These are phyloP conservation scores for Semibalanus balanoides DNA, from an alignment of 1,140 invertebrate species.

Conservation along the genomic window DNA sequence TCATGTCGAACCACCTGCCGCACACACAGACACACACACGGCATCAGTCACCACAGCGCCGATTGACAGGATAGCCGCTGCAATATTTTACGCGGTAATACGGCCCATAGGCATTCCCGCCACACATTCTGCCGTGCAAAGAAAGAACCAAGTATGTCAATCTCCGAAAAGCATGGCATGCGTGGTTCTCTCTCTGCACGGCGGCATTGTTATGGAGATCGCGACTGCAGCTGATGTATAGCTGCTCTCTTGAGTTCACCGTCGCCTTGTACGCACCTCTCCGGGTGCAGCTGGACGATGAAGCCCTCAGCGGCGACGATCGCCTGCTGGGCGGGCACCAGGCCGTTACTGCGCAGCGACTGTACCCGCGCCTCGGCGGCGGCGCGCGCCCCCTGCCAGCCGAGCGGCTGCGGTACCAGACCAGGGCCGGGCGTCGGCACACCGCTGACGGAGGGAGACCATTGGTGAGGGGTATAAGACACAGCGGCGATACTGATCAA, in stretches of 20 bases:
- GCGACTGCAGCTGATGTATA: too few species aligned
- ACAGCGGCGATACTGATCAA: conserved; percentile 27
- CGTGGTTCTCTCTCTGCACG: too few species aligned
- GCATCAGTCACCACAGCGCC: too few species aligned
- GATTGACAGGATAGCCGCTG: too few species aligned
- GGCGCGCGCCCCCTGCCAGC: conserved; percentile 55
- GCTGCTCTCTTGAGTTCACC: too few species aligned
- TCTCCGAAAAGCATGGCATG: too few species aligned
- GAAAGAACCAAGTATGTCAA: too few species aligned
- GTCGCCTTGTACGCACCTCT: too few species aligned
- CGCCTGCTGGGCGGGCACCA: conserved; percentile 44
- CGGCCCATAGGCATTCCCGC: too few species aligned
- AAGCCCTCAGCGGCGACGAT: conserved; percentile 63
- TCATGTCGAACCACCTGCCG: conserved; percentile 61
- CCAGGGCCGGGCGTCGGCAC: conserved; percentile 39
- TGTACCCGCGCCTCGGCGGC: conserved; percentile 50
- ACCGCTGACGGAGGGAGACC: conserved; percentile 34
- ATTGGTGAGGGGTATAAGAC: conserved; percentile 14
- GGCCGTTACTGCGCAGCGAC: conserved; percentile 37
- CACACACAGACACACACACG: conserved; percentile 19
- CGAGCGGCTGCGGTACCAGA: conserved; percentile 54
- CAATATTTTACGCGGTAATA: too few species aligned
- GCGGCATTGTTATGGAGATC: too few species aligned
- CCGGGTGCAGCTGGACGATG: conserved; percentile 53
- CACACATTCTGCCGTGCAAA: too few species aligned